Percentiles rank a stretch among this genome's conserved stretches.
Conservation (phyloP, 2,888 invertebrate genomes). For the Drosophila melanosoma region DNA sequence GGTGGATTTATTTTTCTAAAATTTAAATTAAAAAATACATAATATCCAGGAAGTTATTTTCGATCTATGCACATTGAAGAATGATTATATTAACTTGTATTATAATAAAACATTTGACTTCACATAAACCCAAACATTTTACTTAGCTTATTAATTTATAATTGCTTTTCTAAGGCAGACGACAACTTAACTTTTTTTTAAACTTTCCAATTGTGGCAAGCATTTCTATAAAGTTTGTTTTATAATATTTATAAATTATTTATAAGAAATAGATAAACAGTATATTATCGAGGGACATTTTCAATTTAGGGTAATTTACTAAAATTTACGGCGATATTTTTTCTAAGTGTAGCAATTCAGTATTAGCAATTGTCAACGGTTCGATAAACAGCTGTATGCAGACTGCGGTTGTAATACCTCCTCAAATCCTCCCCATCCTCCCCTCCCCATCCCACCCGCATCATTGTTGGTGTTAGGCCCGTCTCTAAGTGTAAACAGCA, state of each 20-base stretch:
- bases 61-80: background rate
- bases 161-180: background rate
- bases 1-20: background rate
- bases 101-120: background rate
- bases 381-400: conserved; percentile 48
- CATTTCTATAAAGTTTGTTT: background rate
- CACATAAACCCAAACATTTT: background rate
- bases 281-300: background rate
- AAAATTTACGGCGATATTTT: background rate
- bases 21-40: no score
- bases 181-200: no score
- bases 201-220: background rate
- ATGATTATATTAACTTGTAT: background rate
- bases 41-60: background rate
- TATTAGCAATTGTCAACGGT: conserved; percentile 43
- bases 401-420: conserved; percentile 57
- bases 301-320: background rate
- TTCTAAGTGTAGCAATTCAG: background rate
- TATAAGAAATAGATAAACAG: background rate
- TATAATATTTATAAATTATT: background rate
- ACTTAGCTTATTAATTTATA: background rate
- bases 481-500: conserved; percentile 17
- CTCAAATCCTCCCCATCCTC: background rate
- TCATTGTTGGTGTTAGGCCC: conserved; percentile 10
- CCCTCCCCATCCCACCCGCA: background rate